Conservation (phyloP, 35 echinoderm and acorn worm genomes). For the Nesometra sesokonis region DNA sequence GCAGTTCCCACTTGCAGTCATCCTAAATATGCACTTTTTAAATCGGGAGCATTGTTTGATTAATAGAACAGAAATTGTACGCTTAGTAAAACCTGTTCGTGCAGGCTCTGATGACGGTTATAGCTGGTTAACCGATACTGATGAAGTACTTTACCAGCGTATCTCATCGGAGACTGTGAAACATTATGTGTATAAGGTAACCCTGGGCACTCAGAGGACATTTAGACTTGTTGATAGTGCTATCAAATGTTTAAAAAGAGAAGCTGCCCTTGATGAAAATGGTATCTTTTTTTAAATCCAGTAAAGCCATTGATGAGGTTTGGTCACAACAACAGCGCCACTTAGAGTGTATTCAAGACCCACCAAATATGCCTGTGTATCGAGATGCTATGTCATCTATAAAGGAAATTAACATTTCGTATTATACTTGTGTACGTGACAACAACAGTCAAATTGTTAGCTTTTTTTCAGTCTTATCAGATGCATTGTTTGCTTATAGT, state of each 20-base stretch:
- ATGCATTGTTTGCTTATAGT: too few species aligned
- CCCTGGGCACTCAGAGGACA: background rate
- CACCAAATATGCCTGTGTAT: slow-evolving; percentile 27
- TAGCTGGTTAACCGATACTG: slow-evolving; percentile 10
- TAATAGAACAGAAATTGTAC: slow-evolving; percentile 35
- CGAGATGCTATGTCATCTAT: slow-evolving; percentile 2
- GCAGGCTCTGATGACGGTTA: slow-evolving; percentile 9
- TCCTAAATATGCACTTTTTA: too few species aligned
- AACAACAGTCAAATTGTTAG: too few species aligned
- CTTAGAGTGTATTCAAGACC: slow-evolving; percentile 35
- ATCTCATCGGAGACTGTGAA: background rate
- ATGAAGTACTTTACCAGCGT: background rate
- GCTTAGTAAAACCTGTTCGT: slow-evolving; percentile 14
- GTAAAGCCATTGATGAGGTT: slow-evolving; percentile 28
- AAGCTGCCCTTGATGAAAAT: background rate
- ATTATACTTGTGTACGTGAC: slow-evolving; percentile 7
- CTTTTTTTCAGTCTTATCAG: too few species aligned
- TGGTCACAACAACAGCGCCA: slow-evolving; percentile 36
- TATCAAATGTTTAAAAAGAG: background rate
- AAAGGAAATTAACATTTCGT: too few species aligned
- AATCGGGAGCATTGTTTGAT: slow-evolving; percentile 29
- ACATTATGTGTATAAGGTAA: background rate
- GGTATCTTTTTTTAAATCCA: slow-evolving; percentile 18
- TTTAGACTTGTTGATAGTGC: background rate
- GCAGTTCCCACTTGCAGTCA: slow-evolving; percentile 23